Evolutionary conservation across 2,797 vertebrate genomes (phyloP), one percentile per base, ranked within the genome.

Genomic region (Scomberomorus guttatus): DNA sequence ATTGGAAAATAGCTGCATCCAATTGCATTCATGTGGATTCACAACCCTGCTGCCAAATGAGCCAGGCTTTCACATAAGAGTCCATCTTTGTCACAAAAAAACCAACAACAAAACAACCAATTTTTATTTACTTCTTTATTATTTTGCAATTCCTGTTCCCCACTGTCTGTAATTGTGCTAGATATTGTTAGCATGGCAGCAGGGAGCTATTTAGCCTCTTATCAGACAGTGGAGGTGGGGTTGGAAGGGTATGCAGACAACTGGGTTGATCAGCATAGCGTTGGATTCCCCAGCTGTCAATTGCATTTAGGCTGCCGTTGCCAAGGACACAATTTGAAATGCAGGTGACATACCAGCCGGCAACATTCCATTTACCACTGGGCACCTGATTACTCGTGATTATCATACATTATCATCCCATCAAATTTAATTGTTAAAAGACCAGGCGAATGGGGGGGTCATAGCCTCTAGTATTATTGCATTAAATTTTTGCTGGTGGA

Each of bases 331-430:
- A 84, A 94, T 96, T 98, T 97, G 97, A 97, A 97, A 98, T 97
- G 96, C 96, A 96, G 96, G 96, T 96, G 97, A 96, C 96, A 96
- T 93, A 95, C 94, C 94, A 90, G 91, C 94, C 94, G 93, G 93
- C 96, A 94, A 95, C 91, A 93, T 96, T 81, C 94, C 94, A 92
- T 96, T 97, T 97, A 96, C 95, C 94, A 92, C 90, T 95, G 93
- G 96, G 95, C 94, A 95, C 96, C 95, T 97, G 96, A 97, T 98
- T 97, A 97, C 96, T 95, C 93, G 85, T 95, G 95, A 98, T 98
- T 97, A 97, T 96, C 97, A 97, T 98, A 97, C 91, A 98, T 99
- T 98, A 98, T 97, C 97, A 98, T 97, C 96, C 95, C 95, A 97
- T 97, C 97, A 97, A 93, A 96, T 97, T 95, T 97, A 97, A 97